A percentile compares a stretch with the other conserved stretches of the same genome.
Evolutionary conservation across 2,113 vertebrate species (phyloP).

Genomic region (Dasyornis broadbenti): DNA sequence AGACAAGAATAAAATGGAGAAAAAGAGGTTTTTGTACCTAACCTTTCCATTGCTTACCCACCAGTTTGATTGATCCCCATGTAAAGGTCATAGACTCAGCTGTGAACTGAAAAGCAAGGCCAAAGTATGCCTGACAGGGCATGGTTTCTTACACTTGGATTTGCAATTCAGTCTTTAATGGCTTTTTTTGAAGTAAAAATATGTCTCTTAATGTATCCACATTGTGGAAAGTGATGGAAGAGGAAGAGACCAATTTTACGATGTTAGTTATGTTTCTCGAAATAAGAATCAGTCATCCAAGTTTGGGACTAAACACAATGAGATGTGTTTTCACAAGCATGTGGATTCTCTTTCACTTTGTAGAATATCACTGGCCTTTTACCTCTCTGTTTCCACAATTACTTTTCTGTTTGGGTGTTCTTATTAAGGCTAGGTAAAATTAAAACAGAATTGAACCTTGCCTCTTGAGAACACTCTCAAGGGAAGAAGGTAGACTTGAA

Average conservation of each 20-base stretch:
- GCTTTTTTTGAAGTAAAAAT: not conserved
- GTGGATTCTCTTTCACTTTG: not conserved
- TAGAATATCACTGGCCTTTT: not conserved
- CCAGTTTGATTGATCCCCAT: not conserved
- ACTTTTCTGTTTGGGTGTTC: not conserved
- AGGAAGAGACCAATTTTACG: not conserved
- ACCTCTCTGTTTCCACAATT: not conserved
- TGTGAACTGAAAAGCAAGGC: not conserved
- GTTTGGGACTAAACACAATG: not conserved
- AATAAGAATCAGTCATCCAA: not conserved
- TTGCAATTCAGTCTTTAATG: not conserved
- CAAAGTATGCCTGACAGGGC: not conserved
- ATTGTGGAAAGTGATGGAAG: not conserved
- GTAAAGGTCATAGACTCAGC: not conserved
- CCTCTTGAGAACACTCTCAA: not conserved
- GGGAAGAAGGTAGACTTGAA: not conserved
- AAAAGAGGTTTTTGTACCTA: not conserved
- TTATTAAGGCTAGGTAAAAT: not conserved
- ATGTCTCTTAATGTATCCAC: not conserved
- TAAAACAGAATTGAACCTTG: not conserved
- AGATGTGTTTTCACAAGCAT: not conserved
- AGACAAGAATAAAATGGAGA: not conserved
- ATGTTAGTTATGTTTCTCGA: not conserved
- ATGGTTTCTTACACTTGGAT: not conserved
- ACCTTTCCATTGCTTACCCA: not conserved